Conservation (phyloP, 2,797 vertebrate species). For the Anguilla marmorata region DNA sequence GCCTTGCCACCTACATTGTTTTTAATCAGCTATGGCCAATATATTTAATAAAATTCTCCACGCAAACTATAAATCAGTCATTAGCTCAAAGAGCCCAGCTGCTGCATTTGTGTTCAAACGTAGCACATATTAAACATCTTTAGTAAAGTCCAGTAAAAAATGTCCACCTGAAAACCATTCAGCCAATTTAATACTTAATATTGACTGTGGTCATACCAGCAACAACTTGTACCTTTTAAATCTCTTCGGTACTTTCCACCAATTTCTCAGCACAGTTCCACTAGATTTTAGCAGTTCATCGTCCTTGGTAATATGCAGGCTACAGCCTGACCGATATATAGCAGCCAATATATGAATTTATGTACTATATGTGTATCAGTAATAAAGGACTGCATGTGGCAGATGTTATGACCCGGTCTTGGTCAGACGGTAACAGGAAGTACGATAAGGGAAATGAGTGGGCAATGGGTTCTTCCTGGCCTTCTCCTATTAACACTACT, state of each 20-base stretch:
- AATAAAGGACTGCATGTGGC: no score
- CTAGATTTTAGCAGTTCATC: conserved; percentile 41
- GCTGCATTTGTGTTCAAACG: conserved; percentile 51
- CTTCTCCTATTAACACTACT: no score
- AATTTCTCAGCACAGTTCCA: conserved; percentile 34
- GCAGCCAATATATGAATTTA: no score
- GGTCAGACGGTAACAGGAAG: no score
- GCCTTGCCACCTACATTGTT: not conserved
- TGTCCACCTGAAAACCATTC: conserved; percentile 43
- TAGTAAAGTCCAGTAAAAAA: conserved; percentile 48
- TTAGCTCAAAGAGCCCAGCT: conserved; percentile 35
- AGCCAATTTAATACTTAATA: conserved; percentile 38
- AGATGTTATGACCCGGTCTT: no score
- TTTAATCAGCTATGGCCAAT: not conserved
- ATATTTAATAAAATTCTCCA: conserved; percentile 43
- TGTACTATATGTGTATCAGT: no score
- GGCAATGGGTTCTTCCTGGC: no score
- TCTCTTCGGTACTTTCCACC: conserved; percentile 34
- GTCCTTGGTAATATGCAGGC: conserved; percentile 41
- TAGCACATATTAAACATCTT: conserved; percentile 44
- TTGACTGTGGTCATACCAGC: not conserved
- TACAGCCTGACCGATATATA: not conserved
- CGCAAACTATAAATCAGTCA: conserved; percentile 53
- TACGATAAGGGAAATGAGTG: no score
- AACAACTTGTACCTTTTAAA: conserved; percentile 28